Base-by-base conservation (phyloP, 30 jellyfish, hydroid and myxozoan genomes). In the Mastigias papua region DNA sequence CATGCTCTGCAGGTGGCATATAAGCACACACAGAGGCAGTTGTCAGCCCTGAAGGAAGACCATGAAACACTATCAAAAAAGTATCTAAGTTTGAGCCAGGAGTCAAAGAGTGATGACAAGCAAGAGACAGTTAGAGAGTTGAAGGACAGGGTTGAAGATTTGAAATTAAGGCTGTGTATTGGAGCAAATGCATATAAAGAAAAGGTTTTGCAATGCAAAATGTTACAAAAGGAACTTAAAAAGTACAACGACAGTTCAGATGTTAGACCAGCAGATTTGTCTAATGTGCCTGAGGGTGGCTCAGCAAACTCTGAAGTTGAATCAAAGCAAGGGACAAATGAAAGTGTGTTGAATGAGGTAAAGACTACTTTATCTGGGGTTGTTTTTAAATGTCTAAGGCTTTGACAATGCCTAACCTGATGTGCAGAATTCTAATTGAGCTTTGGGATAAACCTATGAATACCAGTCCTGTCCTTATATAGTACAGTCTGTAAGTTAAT, bases 1-100 rank as follows among this genome's bases (percentile, higher is more conserved):
- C 93, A 76, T 74, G 97, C 97, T 31, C 79, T 86, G 61, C 97
- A 86, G 46, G 80, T 89, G 27, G 98, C 98, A 1, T 80, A 80
- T 69, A 54, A 61, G 16, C 95, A 81, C 67, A 78, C 90, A 25
- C 94, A 87, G 77, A 80, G 81, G 50, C 97, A 93, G 88, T 58
- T 87, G 33, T 67, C 91, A 32, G 67, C 83, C 63, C 20, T 89
- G 54, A 88, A 93, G 37, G 88, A 68, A 1, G 96, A 93, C 54
- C 80, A 86, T 21, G 96, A 86, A 22, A 54, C 48, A n/a, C 71
- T 76, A 17, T 66, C 84, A 0, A 73, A 74, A 58, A 73, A 33
- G 66, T 74, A 58, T 32, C 81, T 70, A 35, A 50, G 88, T 31
- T 51, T 84, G 63, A 84, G 65, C 64, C 73, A 74, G 31, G 88